Evolutionary conservation across 2,888 invertebrate genomes (phyloP).

Genomic region (Teleogryllus oceanicus): DNA sequence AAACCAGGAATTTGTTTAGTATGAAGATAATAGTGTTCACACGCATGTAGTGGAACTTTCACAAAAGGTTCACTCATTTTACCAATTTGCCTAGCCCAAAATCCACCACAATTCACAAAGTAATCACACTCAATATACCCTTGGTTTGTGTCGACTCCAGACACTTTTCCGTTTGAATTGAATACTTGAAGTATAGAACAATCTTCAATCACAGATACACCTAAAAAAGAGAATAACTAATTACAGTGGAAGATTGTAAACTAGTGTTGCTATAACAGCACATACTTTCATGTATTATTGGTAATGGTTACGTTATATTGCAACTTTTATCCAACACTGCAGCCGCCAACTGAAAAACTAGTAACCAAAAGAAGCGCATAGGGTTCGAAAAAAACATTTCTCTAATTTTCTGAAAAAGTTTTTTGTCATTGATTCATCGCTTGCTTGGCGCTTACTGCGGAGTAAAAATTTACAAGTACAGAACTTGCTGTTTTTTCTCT

Average conservation of each 20-base stretch:
- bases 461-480: too few species aligned
- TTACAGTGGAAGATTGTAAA: neutral
- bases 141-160: conserved; percentile 70
- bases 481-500: too few species aligned
- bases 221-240: conserved; percentile 49
- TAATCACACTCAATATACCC: conserved; percentile 80
- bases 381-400: too few species aligned
- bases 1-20: conserved; percentile 76
- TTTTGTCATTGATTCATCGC: too few species aligned
- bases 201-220: conserved; percentile 73
- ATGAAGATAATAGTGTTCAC: conserved; percentile 89
- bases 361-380: too few species aligned
- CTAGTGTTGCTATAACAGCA: neutral
- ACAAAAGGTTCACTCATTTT: conserved; percentile 80
- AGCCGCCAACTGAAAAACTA: too few species aligned
- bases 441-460: too few species aligned
- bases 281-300: too few species aligned
- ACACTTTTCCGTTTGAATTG: conserved; percentile 63
- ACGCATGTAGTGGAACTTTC: conserved; percentile 83
- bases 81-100: conserved; percentile 90
- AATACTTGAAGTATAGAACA: conserved; percentile 68
- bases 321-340: too few species aligned
- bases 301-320: too few species aligned
- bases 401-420: too few species aligned
- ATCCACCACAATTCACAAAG: conserved; percentile 94